phyloP scores from a whole-genome alignment of 2,888 invertebrate species.

The Caradrina kadenii region DNA sequence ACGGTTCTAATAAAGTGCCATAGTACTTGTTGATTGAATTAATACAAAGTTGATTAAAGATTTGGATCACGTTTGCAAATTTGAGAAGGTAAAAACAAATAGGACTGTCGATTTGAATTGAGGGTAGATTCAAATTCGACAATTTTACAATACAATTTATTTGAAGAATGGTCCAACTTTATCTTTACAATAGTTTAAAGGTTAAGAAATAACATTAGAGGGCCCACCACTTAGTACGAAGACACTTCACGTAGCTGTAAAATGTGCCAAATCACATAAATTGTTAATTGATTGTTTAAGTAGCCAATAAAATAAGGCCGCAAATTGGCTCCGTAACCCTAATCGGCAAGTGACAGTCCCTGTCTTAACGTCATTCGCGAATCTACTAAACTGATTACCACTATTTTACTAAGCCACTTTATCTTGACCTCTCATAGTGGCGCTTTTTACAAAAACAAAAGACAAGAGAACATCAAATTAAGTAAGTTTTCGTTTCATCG shows the following conservation, averaged over 20 bases:
- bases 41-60: slow-evolving; percentile 41
- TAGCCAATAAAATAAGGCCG: slow-evolving; percentile 34
- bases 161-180: neutral
- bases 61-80: slow-evolving; percentile 29
- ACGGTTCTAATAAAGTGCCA: slow-evolving; percentile 43
- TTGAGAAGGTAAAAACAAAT: neutral
- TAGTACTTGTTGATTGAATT: slow-evolving; percentile 27
- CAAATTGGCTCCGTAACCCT: slow-evolving; percentile 40
- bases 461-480: neutral
- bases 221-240: slow-evolving; percentile 28
- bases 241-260: slow-evolving; percentile 4
- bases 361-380: slow-evolving; percentile 48
- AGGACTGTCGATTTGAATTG: neutral
- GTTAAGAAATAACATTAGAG: slow-evolving; percentile 20
- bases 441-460: neutral
- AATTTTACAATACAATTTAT: neutral
- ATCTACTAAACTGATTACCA: slow-evolving; percentile 34
- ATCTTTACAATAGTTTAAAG: slow-evolving; percentile 20
- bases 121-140: neutral
- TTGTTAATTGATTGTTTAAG: slow-evolving; percentile 21
- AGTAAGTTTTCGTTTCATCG: neutral
- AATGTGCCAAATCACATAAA: slow-evolving; percentile 19
- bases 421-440: slow-evolving; percentile 6
- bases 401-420: neutral
- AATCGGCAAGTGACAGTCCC: slow-evolving; percentile 43